Base-by-base conservation (phyloP, 2,113 vertebrate species). In the Bambusicola thoracicus region DNA sequence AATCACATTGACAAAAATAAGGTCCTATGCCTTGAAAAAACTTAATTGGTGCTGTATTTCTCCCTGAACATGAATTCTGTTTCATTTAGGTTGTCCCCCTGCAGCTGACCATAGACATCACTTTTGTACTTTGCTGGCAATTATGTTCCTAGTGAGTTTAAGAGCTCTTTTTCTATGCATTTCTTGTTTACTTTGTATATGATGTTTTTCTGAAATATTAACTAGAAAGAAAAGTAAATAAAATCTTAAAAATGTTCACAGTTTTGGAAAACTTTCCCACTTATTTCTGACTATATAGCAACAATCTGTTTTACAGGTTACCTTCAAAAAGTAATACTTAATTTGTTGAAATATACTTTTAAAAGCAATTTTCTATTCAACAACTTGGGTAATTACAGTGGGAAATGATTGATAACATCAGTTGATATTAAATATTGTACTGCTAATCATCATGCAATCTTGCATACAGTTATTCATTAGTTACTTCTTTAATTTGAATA, bases 321-420 rank as follows among this genome's bases (percentile, higher is more conserved):
- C 80, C 41, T 83, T 29, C 24, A 94, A 88, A 90, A 90, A 92
- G 90, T 95, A 93, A 70, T 88, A 70, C 34, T 91, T 63, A 48
- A 86, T 92, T 90, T 93, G 82, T 36, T 88, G 68, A 95, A 96
- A 93, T 75, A 51, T 85, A 90, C 83, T 95, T 82, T 96, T 94
- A 91, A 95, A 96, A 92, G 89, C 62, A 93, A 93, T 87, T 95
- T 96, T 95, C 65, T 86, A 81, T 95, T 93, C 89, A 93, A 93
- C 81, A 90, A 89, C 66, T 85, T 91, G 55, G 81, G 75, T 95
- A 96, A 96, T 96, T 96, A 90, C 68, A 94, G 61, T 81, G 46
- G 65, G 84, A 94, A 96, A 95, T 92, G 81, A 95, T 95, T 95
- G 96, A 85, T 93, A 87, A 81, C 63, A 96, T 95, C 90, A 95